Conservation (phyloP, 2,113 vertebrate species). For the Sinocyclocheilus rhinocerous region DNA sequence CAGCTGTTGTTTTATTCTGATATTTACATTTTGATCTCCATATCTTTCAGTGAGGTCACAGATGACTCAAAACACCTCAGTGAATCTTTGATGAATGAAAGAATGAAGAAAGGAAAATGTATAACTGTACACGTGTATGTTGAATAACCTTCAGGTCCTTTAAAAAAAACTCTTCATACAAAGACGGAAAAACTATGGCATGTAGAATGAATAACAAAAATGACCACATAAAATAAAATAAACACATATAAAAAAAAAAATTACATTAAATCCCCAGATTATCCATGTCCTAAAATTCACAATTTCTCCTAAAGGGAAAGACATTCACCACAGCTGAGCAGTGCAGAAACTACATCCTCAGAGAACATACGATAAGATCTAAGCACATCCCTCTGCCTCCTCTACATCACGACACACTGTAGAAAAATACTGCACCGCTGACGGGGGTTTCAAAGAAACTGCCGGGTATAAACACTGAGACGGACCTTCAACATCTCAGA, state of each 20-base stretch:
- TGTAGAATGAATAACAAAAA: neutral
- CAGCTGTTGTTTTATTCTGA: neutral
- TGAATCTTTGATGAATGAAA: neutral
- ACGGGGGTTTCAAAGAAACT: slow-evolving; percentile 59
- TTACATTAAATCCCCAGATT: slow-evolving; percentile 8
- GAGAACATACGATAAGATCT: slow-evolving; percentile 51
- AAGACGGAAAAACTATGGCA: neutral
- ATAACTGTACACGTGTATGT: neutral
- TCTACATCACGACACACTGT: slow-evolving; percentile 42
- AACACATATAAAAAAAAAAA: neutral
- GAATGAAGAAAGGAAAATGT: neutral
- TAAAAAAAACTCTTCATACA: neutral
- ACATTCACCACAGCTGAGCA: slow-evolving; percentile 41
- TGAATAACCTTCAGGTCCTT: neutral
- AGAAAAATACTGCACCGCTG: slow-evolving; percentile 67
- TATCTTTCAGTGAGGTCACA: neutral
- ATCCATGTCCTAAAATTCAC: neutral
- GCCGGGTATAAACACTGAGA: slow-evolving; percentile 48
- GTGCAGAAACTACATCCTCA: slow-evolving; percentile 59
- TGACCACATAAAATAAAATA: neutral
- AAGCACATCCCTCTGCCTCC: neutral
- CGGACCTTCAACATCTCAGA: too few species aligned
- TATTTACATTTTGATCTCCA: neutral
- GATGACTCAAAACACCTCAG: neutral
- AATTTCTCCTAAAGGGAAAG: slow-evolving; percentile 3